phyloP scores from a whole-genome alignment of 2,113 vertebrate species.

The Gnathonemus longibarbis region DNA sequence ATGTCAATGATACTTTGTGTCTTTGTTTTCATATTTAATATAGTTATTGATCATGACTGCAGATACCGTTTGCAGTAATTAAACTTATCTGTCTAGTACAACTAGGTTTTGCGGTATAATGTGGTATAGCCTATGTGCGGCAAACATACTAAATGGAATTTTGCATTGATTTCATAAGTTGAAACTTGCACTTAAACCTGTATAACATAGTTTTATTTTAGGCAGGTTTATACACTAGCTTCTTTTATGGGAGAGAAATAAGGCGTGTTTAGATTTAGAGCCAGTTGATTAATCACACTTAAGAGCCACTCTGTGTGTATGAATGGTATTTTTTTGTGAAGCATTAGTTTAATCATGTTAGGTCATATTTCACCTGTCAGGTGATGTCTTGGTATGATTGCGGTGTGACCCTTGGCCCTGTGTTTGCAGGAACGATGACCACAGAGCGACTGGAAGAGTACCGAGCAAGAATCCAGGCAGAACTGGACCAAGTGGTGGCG shows the following conservation, averaged over 20 bases:
- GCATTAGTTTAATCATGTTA: neutral
- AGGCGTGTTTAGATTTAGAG: neutral
- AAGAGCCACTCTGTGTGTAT: neutral
- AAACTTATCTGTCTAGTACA: neutral
- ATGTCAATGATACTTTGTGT: neutral
- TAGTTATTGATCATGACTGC: neutral
- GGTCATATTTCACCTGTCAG: neutral
- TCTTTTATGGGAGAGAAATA: neutral
- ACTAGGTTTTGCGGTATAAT: neutral
- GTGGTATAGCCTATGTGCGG: neutral
- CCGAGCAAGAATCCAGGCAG: conserved; percentile 43
- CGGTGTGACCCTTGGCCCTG: neutral
- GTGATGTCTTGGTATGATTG: neutral
- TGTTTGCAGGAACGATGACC: conserved; percentile 40
- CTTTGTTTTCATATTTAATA: neutral
- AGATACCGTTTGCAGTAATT: neutral
- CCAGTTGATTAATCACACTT: neutral
- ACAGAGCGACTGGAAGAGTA: conserved; percentile 40
- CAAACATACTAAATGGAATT: neutral
- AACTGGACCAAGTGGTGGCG: conserved; percentile 57
- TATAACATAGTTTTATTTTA: neutral
- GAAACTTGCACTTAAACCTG: neutral
- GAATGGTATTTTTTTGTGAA: neutral
- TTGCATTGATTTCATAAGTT: neutral
- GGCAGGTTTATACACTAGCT: neutral